Evolutionary conservation across 2,888 invertebrate species (phyloP).

Genomic region (Drosophila villosipedis): DNA sequence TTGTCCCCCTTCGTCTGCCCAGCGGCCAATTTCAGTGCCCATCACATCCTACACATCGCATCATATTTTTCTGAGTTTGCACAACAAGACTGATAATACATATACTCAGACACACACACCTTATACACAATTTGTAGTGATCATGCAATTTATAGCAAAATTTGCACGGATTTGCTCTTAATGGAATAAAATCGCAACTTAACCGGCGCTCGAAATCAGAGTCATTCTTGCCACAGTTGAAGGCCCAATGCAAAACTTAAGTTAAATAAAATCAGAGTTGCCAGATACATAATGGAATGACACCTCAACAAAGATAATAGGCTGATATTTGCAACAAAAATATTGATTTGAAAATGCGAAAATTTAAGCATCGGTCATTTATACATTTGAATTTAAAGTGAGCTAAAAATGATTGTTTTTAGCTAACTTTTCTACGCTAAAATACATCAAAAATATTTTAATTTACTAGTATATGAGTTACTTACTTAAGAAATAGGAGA

Average conservation of each 20-base stretch:
- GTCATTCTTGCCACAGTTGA: neutral
- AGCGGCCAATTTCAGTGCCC: constrained; percentile 35
- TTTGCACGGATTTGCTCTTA: constrained; percentile 18
- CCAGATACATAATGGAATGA: neutral
- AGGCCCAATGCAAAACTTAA: neutral
- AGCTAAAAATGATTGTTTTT: rapidly evolving
- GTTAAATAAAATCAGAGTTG: neutral
- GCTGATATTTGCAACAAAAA: neutral
- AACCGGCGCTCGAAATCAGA: neutral
- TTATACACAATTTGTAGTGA: constrained; percentile 48
- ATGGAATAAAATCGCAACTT: neutral
- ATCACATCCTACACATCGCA: neutral
- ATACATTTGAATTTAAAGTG: neutral
- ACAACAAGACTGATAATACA: constrained; percentile 23
- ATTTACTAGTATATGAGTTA: too few species aligned
- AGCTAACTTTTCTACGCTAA: neutral
- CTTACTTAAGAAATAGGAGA: neutral
- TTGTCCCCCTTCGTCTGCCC: constrained; percentile 23
- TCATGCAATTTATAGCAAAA: constrained; percentile 32
- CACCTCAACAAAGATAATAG: neutral
- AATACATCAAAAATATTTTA: neutral
- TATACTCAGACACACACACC: constrained; percentile 10
- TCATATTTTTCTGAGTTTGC: constrained; percentile 26
- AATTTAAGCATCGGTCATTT: neutral
- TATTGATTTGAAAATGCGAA: neutral